These are phyloP conservation scores for Apistogramma diplotaenia DNA, from an alignment of 2,113 vertebrate genomes.

Conservation along the genomic window DNA sequence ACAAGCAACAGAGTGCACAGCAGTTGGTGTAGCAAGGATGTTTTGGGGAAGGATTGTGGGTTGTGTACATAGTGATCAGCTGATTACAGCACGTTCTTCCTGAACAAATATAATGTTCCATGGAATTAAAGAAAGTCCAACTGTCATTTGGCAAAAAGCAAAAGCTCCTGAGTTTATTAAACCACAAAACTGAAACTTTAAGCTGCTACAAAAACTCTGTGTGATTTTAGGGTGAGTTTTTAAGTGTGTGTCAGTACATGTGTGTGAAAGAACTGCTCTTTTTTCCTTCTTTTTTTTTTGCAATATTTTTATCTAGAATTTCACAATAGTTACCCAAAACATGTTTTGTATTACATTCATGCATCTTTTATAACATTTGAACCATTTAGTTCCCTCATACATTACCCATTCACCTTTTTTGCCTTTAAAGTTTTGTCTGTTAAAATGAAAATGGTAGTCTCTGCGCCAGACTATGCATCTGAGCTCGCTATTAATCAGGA, in stretches of 20 bases:
- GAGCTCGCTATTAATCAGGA: slow-evolving; percentile 23
- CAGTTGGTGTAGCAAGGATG: slow-evolving; percentile 11
- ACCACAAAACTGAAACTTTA: background rate
- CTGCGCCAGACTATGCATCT: background rate
- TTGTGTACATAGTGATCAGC: slow-evolving; percentile 29
- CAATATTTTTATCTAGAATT: background rate
- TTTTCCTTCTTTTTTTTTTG: background rate
- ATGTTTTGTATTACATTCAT: background rate
- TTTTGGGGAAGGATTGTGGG: slow-evolving; percentile 18
- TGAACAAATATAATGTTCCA: background rate
- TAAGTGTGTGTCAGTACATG: background rate
- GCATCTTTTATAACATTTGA: background rate
- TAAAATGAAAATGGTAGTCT: background rate
- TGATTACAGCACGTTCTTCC: slow-evolving; percentile 7
- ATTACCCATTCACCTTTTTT: background rate
- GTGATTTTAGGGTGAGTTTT: background rate
- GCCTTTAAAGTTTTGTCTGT: background rate
- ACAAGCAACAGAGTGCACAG: slow-evolving; percentile 41
- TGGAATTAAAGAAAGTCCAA: slow-evolving; percentile 5
- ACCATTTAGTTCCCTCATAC: background rate
- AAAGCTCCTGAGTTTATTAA: slow-evolving; percentile 1
- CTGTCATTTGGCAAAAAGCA: slow-evolving; percentile 1
- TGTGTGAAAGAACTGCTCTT: background rate
- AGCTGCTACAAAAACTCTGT: background rate
- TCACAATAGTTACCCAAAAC: background rate